Conservation (phyloP, 2,888 invertebrate species). For the Pheosia gnoma region DNA sequence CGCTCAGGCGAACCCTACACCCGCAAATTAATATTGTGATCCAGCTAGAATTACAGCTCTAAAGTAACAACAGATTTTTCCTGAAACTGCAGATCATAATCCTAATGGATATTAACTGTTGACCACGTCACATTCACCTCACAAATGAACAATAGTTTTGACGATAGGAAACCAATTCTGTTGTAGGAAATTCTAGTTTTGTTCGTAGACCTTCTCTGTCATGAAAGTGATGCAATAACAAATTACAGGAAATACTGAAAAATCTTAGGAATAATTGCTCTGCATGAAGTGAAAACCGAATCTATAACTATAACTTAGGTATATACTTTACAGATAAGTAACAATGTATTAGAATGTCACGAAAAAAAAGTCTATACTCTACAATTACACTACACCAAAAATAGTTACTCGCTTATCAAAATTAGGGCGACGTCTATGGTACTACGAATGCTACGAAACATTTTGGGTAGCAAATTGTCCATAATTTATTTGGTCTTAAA, state of each 20-base stretch:
- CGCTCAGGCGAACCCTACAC: neutral
- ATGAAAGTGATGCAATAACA: too few species aligned
- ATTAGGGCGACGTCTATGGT: conserved; percentile 9
- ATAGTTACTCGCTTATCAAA: neutral
- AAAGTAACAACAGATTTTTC: too few species aligned
- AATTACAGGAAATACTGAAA: neutral
- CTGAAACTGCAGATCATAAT: too few species aligned
- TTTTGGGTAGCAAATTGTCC: neutral
- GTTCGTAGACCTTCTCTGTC: too few species aligned
- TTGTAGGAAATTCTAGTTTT: too few species aligned
- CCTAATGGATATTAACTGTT: too few species aligned
- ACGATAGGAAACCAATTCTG: too few species aligned
- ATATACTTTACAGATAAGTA: too few species aligned
- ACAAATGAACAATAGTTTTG: neutral
- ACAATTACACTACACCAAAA: neutral
- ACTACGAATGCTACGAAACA: conserved; percentile 41
- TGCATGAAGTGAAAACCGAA: neutral
- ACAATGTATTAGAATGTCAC: too few species aligned
- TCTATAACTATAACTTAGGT: neutral
- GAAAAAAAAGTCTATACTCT: neutral
- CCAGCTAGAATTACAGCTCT: too few species aligned
- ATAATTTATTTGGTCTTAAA: neutral
- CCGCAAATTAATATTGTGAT: neutral
- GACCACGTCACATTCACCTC: neutral
- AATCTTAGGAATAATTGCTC: neutral